These are phyloP conservation scores for Spodoptera litura DNA, from an alignment of 1,140 invertebrate species.

Conservation along the genomic window DNA sequence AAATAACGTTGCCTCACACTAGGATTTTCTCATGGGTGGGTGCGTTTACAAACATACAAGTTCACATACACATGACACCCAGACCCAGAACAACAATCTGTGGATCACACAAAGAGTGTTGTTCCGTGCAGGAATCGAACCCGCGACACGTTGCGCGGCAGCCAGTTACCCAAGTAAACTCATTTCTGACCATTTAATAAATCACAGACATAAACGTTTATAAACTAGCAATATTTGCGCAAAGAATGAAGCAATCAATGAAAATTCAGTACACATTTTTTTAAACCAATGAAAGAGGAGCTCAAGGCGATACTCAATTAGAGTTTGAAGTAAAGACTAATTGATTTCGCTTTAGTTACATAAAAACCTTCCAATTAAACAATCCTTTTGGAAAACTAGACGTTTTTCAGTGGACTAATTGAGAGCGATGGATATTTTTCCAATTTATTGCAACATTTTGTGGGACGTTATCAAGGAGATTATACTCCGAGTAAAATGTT, in stretches of 20 bases:
- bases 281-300: neutral
- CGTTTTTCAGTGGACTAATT: conserved; percentile 30
- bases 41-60: no score
- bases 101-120: no score
- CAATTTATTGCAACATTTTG: conserved; percentile 8
- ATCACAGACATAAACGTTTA: no score
- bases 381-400: conserved; percentile 37
- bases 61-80: no score
- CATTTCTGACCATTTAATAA: no score
- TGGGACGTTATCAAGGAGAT: neutral
- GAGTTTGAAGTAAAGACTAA: conserved; percentile 47
- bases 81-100: no score
- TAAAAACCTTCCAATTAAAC: conserved; percentile 43
- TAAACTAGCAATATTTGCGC: neutral
- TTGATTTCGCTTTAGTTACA: conserved; percentile 42
- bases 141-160: no score
- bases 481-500: no score
- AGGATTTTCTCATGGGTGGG: no score
- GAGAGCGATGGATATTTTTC: neutral
- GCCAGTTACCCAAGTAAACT: no score
- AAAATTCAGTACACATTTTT: conserved; percentile 7
- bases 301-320: conserved; percentile 43
- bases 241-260: neutral
- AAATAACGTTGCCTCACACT: no score
- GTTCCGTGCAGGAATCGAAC: no score